These are phyloP conservation scores for Falco punctatus DNA, from an alignment of 2,113 vertebrate genomes.

Conservation along the genomic window DNA sequence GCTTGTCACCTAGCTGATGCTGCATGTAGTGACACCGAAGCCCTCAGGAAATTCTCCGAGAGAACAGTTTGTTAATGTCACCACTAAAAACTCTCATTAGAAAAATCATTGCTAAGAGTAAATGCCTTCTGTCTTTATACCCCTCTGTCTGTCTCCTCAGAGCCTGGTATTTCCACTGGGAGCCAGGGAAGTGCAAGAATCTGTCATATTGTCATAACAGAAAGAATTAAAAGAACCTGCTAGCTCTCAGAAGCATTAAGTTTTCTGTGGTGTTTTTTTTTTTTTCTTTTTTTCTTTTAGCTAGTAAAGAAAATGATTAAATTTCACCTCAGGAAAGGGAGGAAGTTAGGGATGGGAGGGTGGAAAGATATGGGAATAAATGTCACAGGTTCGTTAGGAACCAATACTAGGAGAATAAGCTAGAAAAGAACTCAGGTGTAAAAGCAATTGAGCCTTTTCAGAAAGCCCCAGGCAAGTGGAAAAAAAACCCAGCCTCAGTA, in stretches of 20 bases:
- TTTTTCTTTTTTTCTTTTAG: background rate
- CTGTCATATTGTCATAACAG: slow-evolving; percentile 74
- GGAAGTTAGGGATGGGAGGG: background rate
- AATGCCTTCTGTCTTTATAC: slow-evolving; percentile 64
- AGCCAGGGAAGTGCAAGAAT: slow-evolving; percentile 19
- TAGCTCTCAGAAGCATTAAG: background rate
- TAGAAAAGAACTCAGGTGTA: background rate
- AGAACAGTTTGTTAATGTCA: slow-evolving; percentile 40
- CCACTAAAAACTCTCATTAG: slow-evolving; percentile 49
- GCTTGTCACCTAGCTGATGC: slow-evolving; percentile 24
- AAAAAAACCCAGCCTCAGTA: background rate
- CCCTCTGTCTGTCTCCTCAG: background rate
- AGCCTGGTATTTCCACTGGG: slow-evolving; percentile 57
- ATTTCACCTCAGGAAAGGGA: slow-evolving; percentile 19
- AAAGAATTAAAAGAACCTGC: slow-evolving; percentile 67
- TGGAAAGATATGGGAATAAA: slow-evolving; percentile 11
- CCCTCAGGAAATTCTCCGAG: slow-evolving; percentile 46
- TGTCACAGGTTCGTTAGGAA: slow-evolving; percentile 14
- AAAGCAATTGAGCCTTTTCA: slow-evolving; percentile 33
- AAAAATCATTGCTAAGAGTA: slow-evolving; percentile 53
- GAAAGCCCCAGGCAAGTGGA: slow-evolving; percentile 20
- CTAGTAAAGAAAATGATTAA: slow-evolving; percentile 10
- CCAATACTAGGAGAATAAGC: background rate
- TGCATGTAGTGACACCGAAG: slow-evolving; percentile 27
- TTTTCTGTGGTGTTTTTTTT: background rate